Percentiles rank a stretch among this genome's conserved stretches.
phyloP scores from a whole-genome alignment of 2,113 vertebrate genomes.

The Oryzias woworae region DNA sequence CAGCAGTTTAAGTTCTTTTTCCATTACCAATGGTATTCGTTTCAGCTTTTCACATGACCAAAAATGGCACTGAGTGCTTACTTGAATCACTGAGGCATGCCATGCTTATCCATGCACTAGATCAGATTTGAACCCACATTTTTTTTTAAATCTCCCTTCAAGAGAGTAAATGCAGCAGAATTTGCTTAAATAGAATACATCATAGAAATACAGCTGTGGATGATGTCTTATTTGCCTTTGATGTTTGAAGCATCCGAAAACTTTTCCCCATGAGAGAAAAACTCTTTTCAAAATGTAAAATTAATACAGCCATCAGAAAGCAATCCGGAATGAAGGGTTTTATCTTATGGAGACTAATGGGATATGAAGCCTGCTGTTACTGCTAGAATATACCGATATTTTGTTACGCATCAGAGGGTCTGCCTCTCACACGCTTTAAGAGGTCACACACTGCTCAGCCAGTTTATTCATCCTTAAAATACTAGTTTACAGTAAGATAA shows the following conservation, averaged over 20 bases:
- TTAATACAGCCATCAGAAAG: conserved; percentile 18
- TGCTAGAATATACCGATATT: background rate
- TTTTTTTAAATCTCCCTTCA: background rate
- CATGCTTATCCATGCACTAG: conserved; percentile 24
- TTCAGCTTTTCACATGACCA: conserved; percentile 3
- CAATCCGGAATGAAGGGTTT: conserved; percentile 8
- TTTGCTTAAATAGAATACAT: conserved; percentile 14
- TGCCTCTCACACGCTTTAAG: too few relatives aligned
- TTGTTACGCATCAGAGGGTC: conserved; percentile 2
- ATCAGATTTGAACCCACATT: conserved; percentile 33
- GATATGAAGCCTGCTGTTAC: background rate
- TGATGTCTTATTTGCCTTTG: conserved; percentile 28
- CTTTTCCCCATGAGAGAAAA: conserved; percentile 10
- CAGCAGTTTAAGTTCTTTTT: conserved; percentile 36
- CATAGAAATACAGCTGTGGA: conserved; percentile 17
- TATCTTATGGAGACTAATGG: conserved; percentile 6
- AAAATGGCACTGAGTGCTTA: conserved; percentile 28
- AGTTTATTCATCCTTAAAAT: too few relatives aligned
- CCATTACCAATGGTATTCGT: conserved; percentile 27
- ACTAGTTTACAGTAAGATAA: too few relatives aligned
- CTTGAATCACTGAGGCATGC: conserved; percentile 27
- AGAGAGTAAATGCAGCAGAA: conserved; percentile 13
- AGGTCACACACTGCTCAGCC: too few relatives aligned
- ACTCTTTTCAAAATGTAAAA: conserved; percentile 20
- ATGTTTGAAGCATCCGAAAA: background rate